Base-by-base conservation (phyloP, 2,888 invertebrate species). In the Agapetus fuscipes region DNA sequence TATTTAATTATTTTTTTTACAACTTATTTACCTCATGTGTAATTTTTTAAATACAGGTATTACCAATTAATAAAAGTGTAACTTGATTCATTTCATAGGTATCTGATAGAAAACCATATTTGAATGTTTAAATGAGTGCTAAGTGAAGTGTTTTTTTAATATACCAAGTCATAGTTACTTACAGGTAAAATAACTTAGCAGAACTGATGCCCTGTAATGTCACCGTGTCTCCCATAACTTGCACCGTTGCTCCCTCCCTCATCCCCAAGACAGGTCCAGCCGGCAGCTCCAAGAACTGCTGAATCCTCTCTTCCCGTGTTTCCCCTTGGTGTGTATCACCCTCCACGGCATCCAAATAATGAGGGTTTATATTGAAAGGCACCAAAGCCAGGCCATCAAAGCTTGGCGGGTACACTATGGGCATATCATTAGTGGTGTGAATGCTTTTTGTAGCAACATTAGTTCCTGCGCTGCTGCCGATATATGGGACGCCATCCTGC, bases 341-440 rank as follows among this genome's bases (percentile, higher is more conserved):
- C 7, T 66, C 61, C 49, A 76, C 67, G 16, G 71, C 59, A 48
- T 87, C 86, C 49, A 81, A 60, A 55, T 84, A 89, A 60, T 89
- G 89, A 7, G 88, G 85, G 59, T 89, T 89, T 42, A 88, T 86
- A 57, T 88, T 87, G 57, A 87, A 86, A 3, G 84, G 83, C 10
- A 88, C 76, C 37, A 88, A 65, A 25, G 71, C 68, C 30, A 88
- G 65, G 1, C 80, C 86, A 46, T 77, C 66, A 60, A 87, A 83
- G 34, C 70, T 70, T 16, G 83, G 83, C 27, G 86, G 86, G 57
- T 74, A 78, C n/a, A 74, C 74, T 40, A 89, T 83, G 3, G 88
- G 89, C 88, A 89, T 88, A 56, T 89, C 88, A 66, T 89, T 89
- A 31, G 88, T 88, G 3, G 87, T 88, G 52, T 80, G 72, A 51